These are phyloP conservation scores for Ciona savignyi DNA, from an alignment of 23 tunicate species.

Conservation along the genomic window DNA sequence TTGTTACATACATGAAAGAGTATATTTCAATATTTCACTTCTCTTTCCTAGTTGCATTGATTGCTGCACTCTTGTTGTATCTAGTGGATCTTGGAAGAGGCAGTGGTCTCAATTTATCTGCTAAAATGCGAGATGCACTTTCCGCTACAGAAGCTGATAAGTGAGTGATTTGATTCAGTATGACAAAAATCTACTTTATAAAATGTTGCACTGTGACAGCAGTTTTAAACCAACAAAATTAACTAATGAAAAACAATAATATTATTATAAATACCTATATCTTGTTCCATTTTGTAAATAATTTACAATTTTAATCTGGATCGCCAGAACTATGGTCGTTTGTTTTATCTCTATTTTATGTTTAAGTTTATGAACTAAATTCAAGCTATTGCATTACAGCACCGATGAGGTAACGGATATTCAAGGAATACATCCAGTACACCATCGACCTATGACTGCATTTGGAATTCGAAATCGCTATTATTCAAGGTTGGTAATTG, in stretches of 20 bases:
- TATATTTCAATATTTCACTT: neutral
- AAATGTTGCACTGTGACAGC: conserved; percentile 46
- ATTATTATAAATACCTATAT: too few relatives aligned
- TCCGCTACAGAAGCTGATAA: neutral
- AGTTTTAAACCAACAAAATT: conserved; percentile 28
- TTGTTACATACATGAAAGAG: neutral
- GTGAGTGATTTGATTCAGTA: neutral
- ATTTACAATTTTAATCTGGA: too few relatives aligned
- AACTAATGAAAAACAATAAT: too few relatives aligned
- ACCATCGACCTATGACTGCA: conserved; percentile 23
- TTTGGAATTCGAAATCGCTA: conserved; percentile 61
- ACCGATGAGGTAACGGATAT: too few relatives aligned
- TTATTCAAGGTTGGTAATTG: conserved; percentile 32
- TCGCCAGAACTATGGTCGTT: too few relatives aligned
- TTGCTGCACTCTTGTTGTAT: conserved; percentile 43
- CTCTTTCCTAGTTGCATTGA: conserved; percentile 34
- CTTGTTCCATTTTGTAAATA: too few relatives aligned
- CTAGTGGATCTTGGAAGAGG: conserved; percentile 29
- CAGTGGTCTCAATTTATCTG: conserved; percentile 53
- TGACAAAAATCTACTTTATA: neutral
- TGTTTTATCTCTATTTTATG: too few relatives aligned
- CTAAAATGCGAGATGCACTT: conserved; percentile 12
- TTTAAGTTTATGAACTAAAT: too few relatives aligned
- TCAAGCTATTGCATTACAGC: too few relatives aligned
- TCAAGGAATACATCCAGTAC: conserved; percentile 41